These are phyloP conservation scores for Agriotes lineatus DNA, from an alignment of 2,888 invertebrate species.

Conservation along the genomic window DNA sequence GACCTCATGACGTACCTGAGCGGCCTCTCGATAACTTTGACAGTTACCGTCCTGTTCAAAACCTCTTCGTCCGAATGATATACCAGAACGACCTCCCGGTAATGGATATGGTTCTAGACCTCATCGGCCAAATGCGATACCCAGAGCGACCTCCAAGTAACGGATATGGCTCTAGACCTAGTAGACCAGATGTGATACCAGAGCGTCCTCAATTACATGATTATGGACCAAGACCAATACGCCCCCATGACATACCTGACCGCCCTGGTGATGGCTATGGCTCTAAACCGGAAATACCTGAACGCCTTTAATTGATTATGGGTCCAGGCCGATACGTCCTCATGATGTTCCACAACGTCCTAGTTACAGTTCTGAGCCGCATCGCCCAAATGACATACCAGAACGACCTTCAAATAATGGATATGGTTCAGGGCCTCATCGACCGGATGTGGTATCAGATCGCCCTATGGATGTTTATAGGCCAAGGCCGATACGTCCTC, in stretches of 20 bases:
- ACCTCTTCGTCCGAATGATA: constrained; percentile 19
- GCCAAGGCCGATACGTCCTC: constrained; percentile 38
- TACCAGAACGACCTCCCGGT: constrained; percentile 33
- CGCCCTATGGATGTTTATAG: constrained; percentile 14
- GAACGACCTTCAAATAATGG: background rate
- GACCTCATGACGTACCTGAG: background rate
- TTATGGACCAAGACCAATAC: background rate
- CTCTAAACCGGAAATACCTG: too few species aligned
- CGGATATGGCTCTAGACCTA: constrained; percentile 7
- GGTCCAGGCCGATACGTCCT: too few species aligned
- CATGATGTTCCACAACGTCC: too few species aligned
- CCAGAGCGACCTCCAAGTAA: background rate
- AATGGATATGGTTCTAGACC: too few species aligned
- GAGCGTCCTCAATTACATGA: constrained; percentile 35
- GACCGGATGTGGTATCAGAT: background rate
- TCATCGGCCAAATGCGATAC: too few species aligned
- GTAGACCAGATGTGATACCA: constrained; percentile 11
- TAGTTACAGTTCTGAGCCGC: too few species aligned
- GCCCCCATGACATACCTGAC: background rate
- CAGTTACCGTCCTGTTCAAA: background rate
- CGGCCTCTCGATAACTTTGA: background rate
- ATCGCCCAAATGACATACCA: constrained; percentile 41
- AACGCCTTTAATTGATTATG: too few species aligned
- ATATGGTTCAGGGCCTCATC: background rate
- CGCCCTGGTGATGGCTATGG: background rate